Evolutionary conservation across 2,888 invertebrate genomes (phyloP).

Genomic region (Tiphia femorata): DNA sequence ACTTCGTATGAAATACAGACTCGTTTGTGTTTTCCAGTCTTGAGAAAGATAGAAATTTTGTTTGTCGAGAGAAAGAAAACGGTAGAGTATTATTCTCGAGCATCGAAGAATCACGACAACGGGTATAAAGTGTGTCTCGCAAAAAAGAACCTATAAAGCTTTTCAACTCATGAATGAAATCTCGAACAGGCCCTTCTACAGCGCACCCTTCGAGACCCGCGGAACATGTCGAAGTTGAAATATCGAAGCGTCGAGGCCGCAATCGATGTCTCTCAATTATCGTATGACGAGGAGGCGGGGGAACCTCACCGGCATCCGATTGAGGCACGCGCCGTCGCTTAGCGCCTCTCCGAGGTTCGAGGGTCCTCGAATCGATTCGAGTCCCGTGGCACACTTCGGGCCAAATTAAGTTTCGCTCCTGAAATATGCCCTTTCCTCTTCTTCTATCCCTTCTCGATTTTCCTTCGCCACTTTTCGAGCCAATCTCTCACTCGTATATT

Average conservation of each 20-base stretch:
- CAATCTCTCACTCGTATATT: too few species aligned
- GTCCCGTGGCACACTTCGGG: constrained; percentile 61
- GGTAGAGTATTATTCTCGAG: too few species aligned
- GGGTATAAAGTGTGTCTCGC: too few species aligned
- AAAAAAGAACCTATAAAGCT: too few species aligned
- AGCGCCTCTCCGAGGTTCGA: constrained; percentile 53
- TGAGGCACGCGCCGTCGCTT: constrained; percentile 57
- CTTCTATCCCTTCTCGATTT: constrained; percentile 1
- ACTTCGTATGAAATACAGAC: too few species aligned
- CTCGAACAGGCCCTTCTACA: too few species aligned
- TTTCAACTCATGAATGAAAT: too few species aligned
- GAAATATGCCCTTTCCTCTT: constrained; percentile 45
- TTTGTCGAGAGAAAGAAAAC: too few species aligned
- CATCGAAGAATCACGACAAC: too few species aligned
- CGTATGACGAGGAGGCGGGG: constrained; percentile 31
- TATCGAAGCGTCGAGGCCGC: constrained; percentile 14
- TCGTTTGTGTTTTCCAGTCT: too few species aligned
- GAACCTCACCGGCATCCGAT: constrained; percentile 47
- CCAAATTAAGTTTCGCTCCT: constrained; percentile 65
- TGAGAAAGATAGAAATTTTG: too few species aligned
- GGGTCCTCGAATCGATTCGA: constrained; percentile 64
- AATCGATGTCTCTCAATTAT: constrained; percentile 48
- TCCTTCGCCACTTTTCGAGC: too few species aligned
- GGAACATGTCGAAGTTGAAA: constrained; percentile 30
- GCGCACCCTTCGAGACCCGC: constrained; percentile 19